Base-by-base conservation (phyloP, 2,888 invertebrate genomes). In the Drosophila neotestacea region DNA sequence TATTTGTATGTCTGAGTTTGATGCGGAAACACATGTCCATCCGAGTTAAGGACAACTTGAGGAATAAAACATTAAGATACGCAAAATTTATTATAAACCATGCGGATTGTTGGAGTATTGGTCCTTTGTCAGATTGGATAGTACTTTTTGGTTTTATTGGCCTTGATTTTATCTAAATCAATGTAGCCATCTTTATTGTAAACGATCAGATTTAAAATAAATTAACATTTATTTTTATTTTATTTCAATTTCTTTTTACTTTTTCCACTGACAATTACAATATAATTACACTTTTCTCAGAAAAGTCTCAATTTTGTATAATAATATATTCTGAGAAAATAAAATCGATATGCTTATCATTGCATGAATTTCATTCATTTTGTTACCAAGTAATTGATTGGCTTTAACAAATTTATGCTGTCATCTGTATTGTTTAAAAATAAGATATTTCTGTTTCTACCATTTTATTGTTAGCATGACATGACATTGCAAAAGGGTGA, bases 391-490 rank as follows among this genome's bases (percentile, higher is more conserved):
- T 11, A 6, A 6, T 16, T 34, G 16, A 11, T 11, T 11, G 11
- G 11, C 11, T 41, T 16, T 9, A 52, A 39, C 11, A 27, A 28
- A 6, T 11, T n/a, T 11, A 28, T 6, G 44, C 44, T 28, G n/a
- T 4, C 6, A 38, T 6, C 38, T 39, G 39, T 28, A 13, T 39
- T 52, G 38, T 38, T 28, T 50, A n/a, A 13, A 16, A 48, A 32
- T 16, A 10, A 32, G 13, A 10, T 32, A 10, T 48, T 13, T 16
- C 13, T 13, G 36, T 13, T n/a, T 32, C 32, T 54, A 38, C 30
- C 34, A 39, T 22, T 54, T 52, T 6, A 32, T 13, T n/a, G 46
- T 56, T 42, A 50, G 36, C 48, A 50, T 58, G 58, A 58, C 48
- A 36, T 58, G 42, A 9, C 38, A 44, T 32, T 7, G 4, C 6